Conservation (phyloP, 2,888 invertebrate species). For the Graphium colonna region DNA sequence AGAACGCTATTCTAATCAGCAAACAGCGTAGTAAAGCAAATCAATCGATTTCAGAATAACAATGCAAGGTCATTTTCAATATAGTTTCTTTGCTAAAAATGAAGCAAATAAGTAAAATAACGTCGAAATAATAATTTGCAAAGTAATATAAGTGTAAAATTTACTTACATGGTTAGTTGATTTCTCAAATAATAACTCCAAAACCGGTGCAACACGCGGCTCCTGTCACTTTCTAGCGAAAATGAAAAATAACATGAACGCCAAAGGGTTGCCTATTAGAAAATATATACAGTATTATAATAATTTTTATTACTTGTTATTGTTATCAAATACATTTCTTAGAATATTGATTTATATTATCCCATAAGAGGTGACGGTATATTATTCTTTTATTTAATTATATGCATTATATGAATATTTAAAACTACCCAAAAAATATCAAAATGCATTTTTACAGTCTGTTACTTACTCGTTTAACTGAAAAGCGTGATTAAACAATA, state of each 20-base stretch:
- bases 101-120: not conserved
- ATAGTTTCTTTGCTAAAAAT: not conserved
- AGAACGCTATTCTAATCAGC: not conserved
- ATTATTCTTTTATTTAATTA: too few species aligned
- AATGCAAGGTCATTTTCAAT: slow-evolving; percentile 29
- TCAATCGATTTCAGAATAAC: slow-evolving; percentile 23
- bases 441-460: too few species aligned
- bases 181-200: slow-evolving; percentile 36
- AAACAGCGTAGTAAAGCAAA: slow-evolving; percentile 26
- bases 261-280: not conserved
- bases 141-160: slow-evolving; percentile 22
- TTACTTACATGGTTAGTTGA: slow-evolving; percentile 43
- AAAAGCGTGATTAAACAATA: too few species aligned
- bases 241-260: slow-evolving; percentile 22
- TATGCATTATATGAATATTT: too few species aligned
- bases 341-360: too few species aligned
- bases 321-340: too few species aligned
- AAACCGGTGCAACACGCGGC: slow-evolving; percentile 56
- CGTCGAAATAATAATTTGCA: not conserved
- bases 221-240: slow-evolving; percentile 29
- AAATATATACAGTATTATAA: not conserved
- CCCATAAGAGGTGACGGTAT: too few species aligned
- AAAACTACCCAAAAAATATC: too few species aligned
- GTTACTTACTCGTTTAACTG: too few species aligned
- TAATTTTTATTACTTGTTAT: too few species aligned